Evolutionary conservation across 2,113 vertebrate genomes (phyloP).

Genomic region (Onychostoma macrolepis): DNA sequence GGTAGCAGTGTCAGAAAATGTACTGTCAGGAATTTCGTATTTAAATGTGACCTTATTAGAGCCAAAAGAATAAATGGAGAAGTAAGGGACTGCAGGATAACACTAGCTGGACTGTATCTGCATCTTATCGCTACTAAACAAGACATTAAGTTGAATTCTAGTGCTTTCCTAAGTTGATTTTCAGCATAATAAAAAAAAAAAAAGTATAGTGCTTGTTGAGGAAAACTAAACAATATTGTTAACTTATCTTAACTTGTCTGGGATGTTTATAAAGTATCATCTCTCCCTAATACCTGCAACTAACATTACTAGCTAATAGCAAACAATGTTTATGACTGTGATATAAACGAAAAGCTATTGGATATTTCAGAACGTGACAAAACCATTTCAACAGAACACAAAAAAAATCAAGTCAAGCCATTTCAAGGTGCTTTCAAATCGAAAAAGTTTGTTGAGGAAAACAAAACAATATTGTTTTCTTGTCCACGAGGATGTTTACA

Average conservation of each 20-base stretch:
- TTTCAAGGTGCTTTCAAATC: too few species aligned
- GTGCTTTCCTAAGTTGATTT: not conserved
- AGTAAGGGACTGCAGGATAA: conserved; percentile 52
- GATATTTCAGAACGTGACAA: not conserved
- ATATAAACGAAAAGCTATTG: not conserved
- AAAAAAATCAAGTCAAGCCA: too few species aligned
- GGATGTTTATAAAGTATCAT: not conserved
- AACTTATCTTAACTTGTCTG: not conserved
- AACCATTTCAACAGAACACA: not conserved
- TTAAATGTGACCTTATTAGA: conserved; percentile 81
- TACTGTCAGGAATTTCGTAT: conserved; percentile 78
- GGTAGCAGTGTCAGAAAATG: conserved; percentile 80
- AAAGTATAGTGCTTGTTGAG: not conserved
- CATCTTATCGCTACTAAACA: conserved; percentile 57
- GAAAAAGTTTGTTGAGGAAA: too few species aligned
- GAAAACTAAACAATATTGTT: not conserved
- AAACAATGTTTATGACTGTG: conserved; percentile 42
- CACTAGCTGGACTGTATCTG: not conserved
- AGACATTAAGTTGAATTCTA: conserved; percentile 6
- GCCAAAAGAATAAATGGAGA: conserved; percentile 63
- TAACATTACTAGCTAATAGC: not conserved
- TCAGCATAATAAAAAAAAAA: not conserved
- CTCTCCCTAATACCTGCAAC: not conserved
- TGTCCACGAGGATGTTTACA: not conserved
- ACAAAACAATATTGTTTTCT: not conserved